A percentile compares a stretch with the other conserved stretches of the same genome.
Evolutionary conservation across 2,113 vertebrate genomes (phyloP).

Genomic region (Solea senegalensis): DNA sequence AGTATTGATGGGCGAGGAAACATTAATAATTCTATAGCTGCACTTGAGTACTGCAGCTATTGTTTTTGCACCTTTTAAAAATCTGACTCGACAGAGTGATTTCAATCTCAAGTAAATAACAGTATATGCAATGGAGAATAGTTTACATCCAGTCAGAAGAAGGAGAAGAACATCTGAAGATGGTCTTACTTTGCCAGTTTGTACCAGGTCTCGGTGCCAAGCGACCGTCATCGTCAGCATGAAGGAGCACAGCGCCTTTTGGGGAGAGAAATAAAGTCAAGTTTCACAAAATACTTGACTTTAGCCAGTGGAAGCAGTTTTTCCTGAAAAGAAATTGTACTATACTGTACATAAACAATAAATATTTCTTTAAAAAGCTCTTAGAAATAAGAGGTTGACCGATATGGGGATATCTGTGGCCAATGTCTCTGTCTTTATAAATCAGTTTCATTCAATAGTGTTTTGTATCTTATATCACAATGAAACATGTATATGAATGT

Average conservation of each 20-base stretch:
- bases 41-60: not conserved
- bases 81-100: not conserved
- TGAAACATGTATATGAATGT: too few relatives aligned
- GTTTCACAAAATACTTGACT: too few relatives aligned
- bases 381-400: too few relatives aligned
- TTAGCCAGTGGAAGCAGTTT: too few relatives aligned
- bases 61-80: constrained; percentile 3
- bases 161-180: not conserved
- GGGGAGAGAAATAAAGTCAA: constrained; percentile 3
- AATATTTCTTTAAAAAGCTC: too few relatives aligned
- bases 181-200: constrained; percentile 70
- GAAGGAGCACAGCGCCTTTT: constrained; percentile 74
- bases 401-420: too few relatives aligned
- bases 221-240: constrained; percentile 73
- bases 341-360: too few relatives aligned
- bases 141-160: not conserved
- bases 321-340: too few relatives aligned
- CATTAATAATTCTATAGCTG: constrained; percentile 33
- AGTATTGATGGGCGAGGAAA: constrained; percentile 21
- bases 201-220: constrained; percentile 66
- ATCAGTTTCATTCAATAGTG: too few relatives aligned
- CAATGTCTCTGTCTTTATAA: too few relatives aligned
- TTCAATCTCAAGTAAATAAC: constrained; percentile 6
- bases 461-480: too few relatives aligned
- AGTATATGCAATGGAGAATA: not conserved